A percentile compares a stretch with the other conserved stretches of the same genome.
phyloP scores from a whole-genome alignment of 64 coral and sea anemone genomes.

The Montipora cactus region DNA sequence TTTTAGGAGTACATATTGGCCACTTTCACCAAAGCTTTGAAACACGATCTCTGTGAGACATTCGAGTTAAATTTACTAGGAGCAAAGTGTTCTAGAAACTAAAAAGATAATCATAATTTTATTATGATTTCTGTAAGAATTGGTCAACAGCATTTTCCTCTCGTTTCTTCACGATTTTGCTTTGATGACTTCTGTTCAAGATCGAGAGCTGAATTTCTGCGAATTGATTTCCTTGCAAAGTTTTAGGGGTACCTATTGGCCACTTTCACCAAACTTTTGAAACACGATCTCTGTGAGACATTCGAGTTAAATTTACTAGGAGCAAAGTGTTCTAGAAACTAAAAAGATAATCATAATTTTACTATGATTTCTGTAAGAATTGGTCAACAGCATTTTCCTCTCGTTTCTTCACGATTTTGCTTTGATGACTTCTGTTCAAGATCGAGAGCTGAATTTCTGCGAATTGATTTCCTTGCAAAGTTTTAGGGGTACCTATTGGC shows the following conservation, averaged over 20 bases:
- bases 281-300: too few species aligned
- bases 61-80: too few species aligned
- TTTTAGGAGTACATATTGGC: too few species aligned
- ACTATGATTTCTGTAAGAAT: not conserved
- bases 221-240: conserved; percentile 4
- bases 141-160: not conserved
- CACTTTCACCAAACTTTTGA: too few species aligned
- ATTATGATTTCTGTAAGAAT: not conserved
- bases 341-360: not conserved
- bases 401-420: not conserved
- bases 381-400: not conserved
- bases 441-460: conserved; percentile 58
- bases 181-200: conserved; percentile 49
- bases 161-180: not conserved
- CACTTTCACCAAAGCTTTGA: too few species aligned
- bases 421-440: conserved; percentile 49
- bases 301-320: too few species aligned
- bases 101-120: not conserved
- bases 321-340: too few species aligned
- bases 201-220: conserved; percentile 58
- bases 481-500: too few species aligned
- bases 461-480: conserved; percentile 4
- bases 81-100: too few species aligned
- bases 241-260: too few species aligned
- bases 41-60: too few species aligned